phyloP scores from a whole-genome alignment of 2,797 vertebrate species.

The Notamacropus eugenii region DNA sequence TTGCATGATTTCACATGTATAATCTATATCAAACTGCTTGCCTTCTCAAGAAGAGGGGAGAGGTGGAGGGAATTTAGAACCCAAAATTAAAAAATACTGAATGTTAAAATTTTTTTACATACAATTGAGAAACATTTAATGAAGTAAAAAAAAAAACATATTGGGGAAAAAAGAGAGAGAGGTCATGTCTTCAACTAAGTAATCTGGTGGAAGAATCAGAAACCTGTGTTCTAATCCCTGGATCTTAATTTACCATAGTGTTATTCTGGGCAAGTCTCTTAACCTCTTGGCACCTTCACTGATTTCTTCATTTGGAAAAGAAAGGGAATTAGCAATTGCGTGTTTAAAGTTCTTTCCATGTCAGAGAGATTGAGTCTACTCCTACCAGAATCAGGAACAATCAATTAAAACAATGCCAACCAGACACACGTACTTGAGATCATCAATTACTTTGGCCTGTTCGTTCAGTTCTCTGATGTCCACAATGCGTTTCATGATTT shows the following conservation, averaged over 20 bases:
- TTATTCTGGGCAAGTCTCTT: not conserved
- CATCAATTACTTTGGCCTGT: conserved; percentile 99
- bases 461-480: conserved; percentile 99
- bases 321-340: not conserved
- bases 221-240: not conserved
- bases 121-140: not conserved
- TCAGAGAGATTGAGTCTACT: conserved; percentile 23
- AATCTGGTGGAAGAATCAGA: not conserved
- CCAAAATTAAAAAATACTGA: not conserved
- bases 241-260: not conserved
- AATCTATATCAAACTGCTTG: not conserved
- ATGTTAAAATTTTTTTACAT: not conserved
- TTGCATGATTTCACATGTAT: not conserved
- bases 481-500: conserved; percentile 95
- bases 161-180: not conserved
- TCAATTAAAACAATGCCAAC: conserved; percentile 21
- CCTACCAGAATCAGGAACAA: not conserved
- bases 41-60: not conserved
- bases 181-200: not conserved
- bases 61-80: not conserved
- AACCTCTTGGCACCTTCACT: not conserved
- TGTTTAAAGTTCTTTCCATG: not conserved
- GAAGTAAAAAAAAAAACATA: not conserved
- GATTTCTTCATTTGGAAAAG: conserved; percentile 1
- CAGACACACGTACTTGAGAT: conserved; percentile 92